A percentile compares a stretch with the other conserved stretches of the same genome.
Conservation (phyloP, 2,113 vertebrate species). For the Nesogale talazaci region DNA sequence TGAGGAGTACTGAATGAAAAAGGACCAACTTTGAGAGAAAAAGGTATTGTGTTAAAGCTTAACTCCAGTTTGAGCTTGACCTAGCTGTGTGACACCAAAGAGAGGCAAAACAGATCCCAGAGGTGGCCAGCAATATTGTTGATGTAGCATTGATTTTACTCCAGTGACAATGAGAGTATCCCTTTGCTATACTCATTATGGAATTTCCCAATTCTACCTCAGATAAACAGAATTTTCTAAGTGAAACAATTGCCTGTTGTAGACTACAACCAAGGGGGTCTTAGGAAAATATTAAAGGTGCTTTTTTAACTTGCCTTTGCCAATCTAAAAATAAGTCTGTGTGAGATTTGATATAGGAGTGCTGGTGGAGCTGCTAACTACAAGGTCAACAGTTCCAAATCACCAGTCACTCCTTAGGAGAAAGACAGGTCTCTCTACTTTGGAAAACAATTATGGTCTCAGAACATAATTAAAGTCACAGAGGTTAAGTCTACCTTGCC, state of each 20-base stretch:
- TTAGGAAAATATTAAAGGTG: not conserved
- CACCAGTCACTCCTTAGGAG: too few relatives aligned
- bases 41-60: slow-evolving; percentile 30
- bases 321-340: not conserved
- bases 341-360: not conserved
- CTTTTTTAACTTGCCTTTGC: not conserved
- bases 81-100: too few relatives aligned
- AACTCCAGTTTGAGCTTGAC: slow-evolving; percentile 15
- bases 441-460: too few relatives aligned
- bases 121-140: not conserved
- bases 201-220: too few relatives aligned
- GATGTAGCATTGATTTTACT: slow-evolving; percentile 59
- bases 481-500: too few relatives aligned
- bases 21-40: slow-evolving; percentile 48
- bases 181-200: too few relatives aligned
- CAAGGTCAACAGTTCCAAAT: too few relatives aligned
- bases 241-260: not conserved
- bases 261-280: not conserved
- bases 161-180: not conserved
- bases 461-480: too few relatives aligned
- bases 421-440: too few relatives aligned
- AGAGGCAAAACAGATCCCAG: not conserved
- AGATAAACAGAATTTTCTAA: not conserved
- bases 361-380: too few relatives aligned
- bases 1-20: not conserved